Base-by-base conservation (phyloP, 2,113 vertebrate genomes). In the Datnioides undecimradiatus region DNA sequence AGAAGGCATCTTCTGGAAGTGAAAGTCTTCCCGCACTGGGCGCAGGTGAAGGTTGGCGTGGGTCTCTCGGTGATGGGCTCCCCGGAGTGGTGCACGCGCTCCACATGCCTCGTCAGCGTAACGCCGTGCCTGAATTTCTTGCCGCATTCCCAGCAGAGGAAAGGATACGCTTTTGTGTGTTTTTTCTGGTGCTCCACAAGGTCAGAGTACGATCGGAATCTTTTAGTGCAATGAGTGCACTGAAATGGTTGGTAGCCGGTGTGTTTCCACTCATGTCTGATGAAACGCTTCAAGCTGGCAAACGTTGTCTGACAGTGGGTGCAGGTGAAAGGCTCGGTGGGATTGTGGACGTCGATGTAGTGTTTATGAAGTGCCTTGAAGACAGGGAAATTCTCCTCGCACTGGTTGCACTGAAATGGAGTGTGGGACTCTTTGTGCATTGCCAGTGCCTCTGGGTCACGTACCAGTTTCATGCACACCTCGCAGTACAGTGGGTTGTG, bases 401-500 rank as follows among this genome's bases (percentile, higher is more conserved):
- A 94, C 33, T 78, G 87, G 81, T 92, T 94, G 21, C 93, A 94
- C 78, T 94, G 93, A 36, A 94, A 93, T 0, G 92, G 92, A 0
- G 91, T 93, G 89, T 94, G 93, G 5, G 92, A 92, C 7, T 91
- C 88, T 62, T 90, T 93, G 83, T 94, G 93, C 86, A 92, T 84
- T 2, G 87, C 90, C 64, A 94, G 25, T 0, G 93, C 91, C 7
- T 92, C 92, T 0, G 87, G n/a, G 57, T 94, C 93, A 0, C 92
- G 93, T 1, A 94, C 92, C 41, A 94, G 64, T 25, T 92, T 94
- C 84, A 87, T 92, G 41, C 93, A 94, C 51, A 91, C 89, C 65
- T 93, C 89, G n/a, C 93, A 94, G 86, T 94, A 94, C 0, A 94
- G 90, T 0, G 92, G 93, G 82, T 93, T 92, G 91, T 94, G 93